Evolutionary conservation across 2,888 invertebrate genomes (phyloP), one percentile per base, ranked within the genome.

Genomic region (Cheilosia vulpina): DNA sequence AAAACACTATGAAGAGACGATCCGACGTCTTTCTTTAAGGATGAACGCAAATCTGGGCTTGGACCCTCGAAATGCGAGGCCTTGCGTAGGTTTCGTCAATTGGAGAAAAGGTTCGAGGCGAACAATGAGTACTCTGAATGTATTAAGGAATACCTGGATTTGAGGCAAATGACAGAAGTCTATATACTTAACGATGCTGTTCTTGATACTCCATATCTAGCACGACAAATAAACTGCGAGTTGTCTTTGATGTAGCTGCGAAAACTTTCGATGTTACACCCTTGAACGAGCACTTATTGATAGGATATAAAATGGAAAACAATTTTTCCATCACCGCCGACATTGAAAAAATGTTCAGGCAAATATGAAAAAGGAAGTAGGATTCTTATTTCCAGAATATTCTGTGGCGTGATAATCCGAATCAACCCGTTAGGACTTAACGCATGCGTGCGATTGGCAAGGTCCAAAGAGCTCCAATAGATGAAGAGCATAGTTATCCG

Each of bases 281-380:
- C 15, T 13, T 60, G 5, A 60, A 60, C 15, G 27, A 45, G 9
- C 47, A 62, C 62, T 31, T 45, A 7, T 13, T 62, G 27, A 47
- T 55, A 9, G 55, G 55, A 31, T 47, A 4, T 34, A 57, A 69
- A 43, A 27, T 21, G 17, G 57, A 69, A 57, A 58, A 45, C 17
- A 58, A 34, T 3, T 34, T 73, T 47, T 77, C 68, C 43, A 76
- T 92, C 13, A 88, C 88, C 4, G 72, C 80, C 3, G 80, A 87
- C 24, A 71, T 84, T 5, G 24, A 27, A 27, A 27, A 27, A 27
- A 27, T 27, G 24, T 27, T 27, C 4, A 24, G 2, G 4, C 24
- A 24, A 24, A 24, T 24, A 24, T 4, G 24, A 2, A 24, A 3
- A 0, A 24, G 24, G 24, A 24, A 24, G 24, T 2, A 24, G 24